Evolutionary conservation across 2,888 invertebrate genomes (phyloP).

Genomic region (Caenorhabditis sinica): DNA sequence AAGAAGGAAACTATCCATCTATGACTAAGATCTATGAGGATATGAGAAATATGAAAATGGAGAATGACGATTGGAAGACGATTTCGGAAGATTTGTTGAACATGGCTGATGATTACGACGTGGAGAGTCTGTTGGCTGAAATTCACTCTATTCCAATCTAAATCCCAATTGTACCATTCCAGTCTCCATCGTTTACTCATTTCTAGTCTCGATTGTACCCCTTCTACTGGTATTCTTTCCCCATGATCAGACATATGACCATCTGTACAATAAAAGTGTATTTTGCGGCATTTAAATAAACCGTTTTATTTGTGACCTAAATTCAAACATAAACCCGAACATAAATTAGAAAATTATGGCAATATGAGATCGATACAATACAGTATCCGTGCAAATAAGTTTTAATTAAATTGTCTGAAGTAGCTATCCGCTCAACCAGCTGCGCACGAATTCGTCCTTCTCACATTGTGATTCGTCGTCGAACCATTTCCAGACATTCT

Average conservation of each 20-base stretch:
- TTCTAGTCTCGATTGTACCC: neutral
- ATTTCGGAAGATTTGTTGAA: neutral
- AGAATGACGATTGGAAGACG: neutral
- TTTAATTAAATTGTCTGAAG: neutral
- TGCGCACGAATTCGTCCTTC: slow-evolving; percentile 71
- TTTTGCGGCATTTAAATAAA: neutral
- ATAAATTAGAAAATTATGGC: slow-evolving; percentile 15
- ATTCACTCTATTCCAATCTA: neutral
- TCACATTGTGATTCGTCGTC: slow-evolving; percentile 72
- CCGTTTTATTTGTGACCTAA: neutral
- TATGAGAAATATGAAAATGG: neutral
- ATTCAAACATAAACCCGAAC: slow-evolving; percentile 1
- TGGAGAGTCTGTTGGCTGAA: slow-evolving; percentile 18
- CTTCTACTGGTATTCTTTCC: neutral
- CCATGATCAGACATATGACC: slow-evolving; percentile 2
- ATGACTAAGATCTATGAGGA: neutral
- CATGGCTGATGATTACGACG: neutral
- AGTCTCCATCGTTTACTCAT: neutral
- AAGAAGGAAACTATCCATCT: slow-evolving; percentile 19
- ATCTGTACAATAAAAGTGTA: slow-evolving; percentile 3
- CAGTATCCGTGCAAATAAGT: slow-evolving; percentile 10
- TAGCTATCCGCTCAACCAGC: slow-evolving; percentile 39
- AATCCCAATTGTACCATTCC: neutral
- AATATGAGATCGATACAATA: slow-evolving; percentile 34
- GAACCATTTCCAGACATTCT: slow-evolving; percentile 75